Evolutionary conservation across 2,113 vertebrate genomes (phyloP), one percentile per base, ranked within the genome.

Genomic region (Cynopterus brachyotis): DNA sequence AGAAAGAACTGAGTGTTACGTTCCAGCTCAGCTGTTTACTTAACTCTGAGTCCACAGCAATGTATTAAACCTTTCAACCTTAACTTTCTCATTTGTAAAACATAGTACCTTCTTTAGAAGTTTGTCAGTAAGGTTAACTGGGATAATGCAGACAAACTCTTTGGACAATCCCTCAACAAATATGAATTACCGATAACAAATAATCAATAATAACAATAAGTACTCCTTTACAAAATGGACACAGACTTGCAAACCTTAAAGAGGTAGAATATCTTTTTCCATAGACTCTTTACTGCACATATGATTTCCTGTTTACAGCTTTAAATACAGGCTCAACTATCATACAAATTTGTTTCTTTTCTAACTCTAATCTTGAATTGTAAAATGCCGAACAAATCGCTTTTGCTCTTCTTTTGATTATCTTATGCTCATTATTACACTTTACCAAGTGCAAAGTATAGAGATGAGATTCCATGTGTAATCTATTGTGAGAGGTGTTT

Each of bases 401-500:
- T 98, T 98, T 97, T 97, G 67, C 87, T 92, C 93, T 97, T 97
- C 96, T 97, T 98, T 97, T 98, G 95, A 98, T 98, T 98, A 98
- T 98, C 97, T 97, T 95, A 95, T 91, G 92, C 96, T 98, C 98
- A 96, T 99, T 98, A 99, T 96, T 98, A 97, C 93, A 97, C 87
- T 98, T 98, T 98, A 98, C 97, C 96, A 98, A 85, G 80, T 97
- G 97, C 98, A 98, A 97, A 92, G 95, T 98, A 98, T 98, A 98
- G 97, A 98, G 98, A 98, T 97, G 98, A 98, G 97, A 98, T 97
- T 98, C 98, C 97, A 97, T 32, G 92, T 95, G 97, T 98, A 98
- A 99, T 98, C 98, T 98, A 99, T 99, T 98, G 98, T 97, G 98
- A 94, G 97, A 98, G 98, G 98, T 98, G 97, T 98, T 99, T 99